phyloP scores from a whole-genome alignment of 2,113 vertebrate genomes.

The Mirounga angustirostris region DNA sequence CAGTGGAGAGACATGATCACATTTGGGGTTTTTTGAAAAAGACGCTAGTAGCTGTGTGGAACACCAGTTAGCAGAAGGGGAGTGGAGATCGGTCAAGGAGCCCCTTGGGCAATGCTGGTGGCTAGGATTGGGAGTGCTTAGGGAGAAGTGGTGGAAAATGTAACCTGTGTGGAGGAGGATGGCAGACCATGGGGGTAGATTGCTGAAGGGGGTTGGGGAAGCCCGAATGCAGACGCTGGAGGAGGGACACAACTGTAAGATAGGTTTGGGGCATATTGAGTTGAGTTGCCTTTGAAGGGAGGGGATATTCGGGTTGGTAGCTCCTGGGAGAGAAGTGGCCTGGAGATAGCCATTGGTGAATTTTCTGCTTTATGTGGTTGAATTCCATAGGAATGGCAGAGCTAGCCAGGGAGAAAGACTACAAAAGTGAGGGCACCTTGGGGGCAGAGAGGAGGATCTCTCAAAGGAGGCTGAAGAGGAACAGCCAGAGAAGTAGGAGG shows the following conservation, averaged over 20 bases:
- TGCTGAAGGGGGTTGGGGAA: too few species aligned
- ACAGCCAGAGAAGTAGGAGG: not conserved
- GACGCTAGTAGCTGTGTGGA: not conserved
- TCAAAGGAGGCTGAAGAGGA: not conserved
- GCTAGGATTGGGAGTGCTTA: not conserved
- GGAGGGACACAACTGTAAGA: fast-evolving
- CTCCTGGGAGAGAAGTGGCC: not conserved
- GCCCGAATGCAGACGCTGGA: not conserved
- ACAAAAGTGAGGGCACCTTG: too few species aligned
- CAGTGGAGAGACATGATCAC: not conserved
- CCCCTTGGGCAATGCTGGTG: too few species aligned
- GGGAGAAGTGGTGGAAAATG: not conserved
- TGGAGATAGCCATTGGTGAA: not conserved
- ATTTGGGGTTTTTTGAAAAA: not conserved
- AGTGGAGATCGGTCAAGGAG: not conserved
- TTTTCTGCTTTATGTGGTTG: not conserved
- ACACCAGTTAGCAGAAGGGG: not conserved
- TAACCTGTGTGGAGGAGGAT: not conserved
- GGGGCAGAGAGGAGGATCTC: not conserved
- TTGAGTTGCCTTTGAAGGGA: not conserved
- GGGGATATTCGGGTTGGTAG: not conserved
- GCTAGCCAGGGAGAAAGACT: not conserved
- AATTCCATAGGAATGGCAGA: not conserved
- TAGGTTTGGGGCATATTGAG: not conserved
- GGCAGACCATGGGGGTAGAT: not conserved